Conservation (phyloP, 1,140 invertebrate genomes). For the Bombus waltoni region DNA sequence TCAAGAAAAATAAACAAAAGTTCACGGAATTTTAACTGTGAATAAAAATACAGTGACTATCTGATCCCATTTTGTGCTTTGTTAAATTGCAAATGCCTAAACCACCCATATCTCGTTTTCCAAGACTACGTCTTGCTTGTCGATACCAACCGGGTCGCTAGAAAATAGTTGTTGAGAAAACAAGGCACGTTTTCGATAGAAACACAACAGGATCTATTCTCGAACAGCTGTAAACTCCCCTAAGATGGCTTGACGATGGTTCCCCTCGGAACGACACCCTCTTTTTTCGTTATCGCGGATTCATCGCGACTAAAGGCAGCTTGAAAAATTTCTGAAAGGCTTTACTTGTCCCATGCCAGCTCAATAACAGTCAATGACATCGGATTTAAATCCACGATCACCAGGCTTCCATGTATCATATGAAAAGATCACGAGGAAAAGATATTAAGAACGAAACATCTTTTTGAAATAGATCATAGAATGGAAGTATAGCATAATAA, state of each 20-base stretch:
- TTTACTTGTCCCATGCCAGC: conserved; percentile 12
- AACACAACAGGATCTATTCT: not conserved
- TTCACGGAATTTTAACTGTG: not conserved
- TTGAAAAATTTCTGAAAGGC: not conserved
- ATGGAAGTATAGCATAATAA: not conserved
- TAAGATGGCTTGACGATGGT: not conserved
- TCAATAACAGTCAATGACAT: not conserved
- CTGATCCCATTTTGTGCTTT: not conserved
- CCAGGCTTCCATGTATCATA: not conserved
- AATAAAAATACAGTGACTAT: not conserved
- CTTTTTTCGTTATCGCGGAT: conserved; percentile 28
- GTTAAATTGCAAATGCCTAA: not conserved
- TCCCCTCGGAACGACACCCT: not conserved
- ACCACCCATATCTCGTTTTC: not conserved
- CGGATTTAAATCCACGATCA: not conserved
- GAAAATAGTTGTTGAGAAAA: not conserved
- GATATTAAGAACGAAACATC: not conserved
- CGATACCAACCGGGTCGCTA: not conserved
- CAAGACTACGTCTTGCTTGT: not conserved
- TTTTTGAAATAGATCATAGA: not conserved
- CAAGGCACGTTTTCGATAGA: not conserved
- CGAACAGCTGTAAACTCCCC: not conserved
- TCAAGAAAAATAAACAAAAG: too few species aligned
- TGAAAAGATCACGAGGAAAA: not conserved
- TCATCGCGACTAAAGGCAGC: conserved; percentile 1